phyloP scores from a whole-genome alignment of 2,113 vertebrate species.

The Perca fluviatilis region DNA sequence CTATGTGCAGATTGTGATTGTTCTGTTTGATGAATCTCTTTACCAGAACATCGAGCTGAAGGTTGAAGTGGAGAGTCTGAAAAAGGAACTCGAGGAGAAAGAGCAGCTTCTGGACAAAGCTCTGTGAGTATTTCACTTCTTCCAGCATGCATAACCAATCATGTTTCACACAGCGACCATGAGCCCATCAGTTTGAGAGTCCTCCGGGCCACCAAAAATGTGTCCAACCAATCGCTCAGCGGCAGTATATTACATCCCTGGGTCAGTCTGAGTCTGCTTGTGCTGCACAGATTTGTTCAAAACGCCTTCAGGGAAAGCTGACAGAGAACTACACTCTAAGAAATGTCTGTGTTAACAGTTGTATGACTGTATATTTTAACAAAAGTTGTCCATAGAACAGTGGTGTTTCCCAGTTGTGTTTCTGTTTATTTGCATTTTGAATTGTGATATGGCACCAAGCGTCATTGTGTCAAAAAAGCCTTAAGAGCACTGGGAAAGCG shows the following conservation, averaged over 20 bases:
- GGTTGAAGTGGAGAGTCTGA: conserved; percentile 95
- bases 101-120: conserved; percentile 88
- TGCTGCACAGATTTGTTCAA: conserved; percentile 21
- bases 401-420: no score
- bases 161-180: neutral
- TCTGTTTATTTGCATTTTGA: no score
- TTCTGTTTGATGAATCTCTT: neutral
- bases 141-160: neutral
- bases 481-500: no score
- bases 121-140: conserved; percentile 84
- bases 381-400: no score
- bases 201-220: neutral
- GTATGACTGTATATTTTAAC: no score
- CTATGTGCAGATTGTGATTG: neutral
- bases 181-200: neutral
- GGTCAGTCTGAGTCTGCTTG: neutral
- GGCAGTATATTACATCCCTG: neutral
- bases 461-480: no score
- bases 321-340: neutral
- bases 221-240: neutral
- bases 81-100: conserved; percentile 92
- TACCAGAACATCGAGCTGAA: conserved; percentile 96
- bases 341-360: no score
- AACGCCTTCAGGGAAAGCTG: conserved; percentile 3
- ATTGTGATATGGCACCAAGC: no score